Evolutionary conservation across 2,888 invertebrate genomes (phyloP).

Genomic region (Cancer borealis): DNA sequence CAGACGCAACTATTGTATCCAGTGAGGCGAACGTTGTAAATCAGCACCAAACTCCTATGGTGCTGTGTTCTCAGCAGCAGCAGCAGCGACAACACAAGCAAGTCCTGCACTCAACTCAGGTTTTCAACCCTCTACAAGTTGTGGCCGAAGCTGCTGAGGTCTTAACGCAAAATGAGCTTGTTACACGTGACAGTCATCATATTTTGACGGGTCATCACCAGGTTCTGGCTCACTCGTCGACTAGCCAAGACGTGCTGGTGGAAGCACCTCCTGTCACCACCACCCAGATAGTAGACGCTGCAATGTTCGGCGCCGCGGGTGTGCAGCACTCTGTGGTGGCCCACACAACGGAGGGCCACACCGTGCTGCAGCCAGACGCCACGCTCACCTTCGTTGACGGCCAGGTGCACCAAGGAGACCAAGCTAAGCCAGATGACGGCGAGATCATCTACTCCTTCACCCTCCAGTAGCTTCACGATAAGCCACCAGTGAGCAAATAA

Average conservation of each 20-base stretch:
- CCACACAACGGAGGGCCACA: neutral
- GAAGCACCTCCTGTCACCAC: neutral
- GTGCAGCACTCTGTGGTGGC: slow-evolving; percentile 36
- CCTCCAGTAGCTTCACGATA: slow-evolving; percentile 23
- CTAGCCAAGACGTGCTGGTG: slow-evolving; percentile 5
- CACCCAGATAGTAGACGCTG: slow-evolving; percentile 22
- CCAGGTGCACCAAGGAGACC: slow-evolving; percentile 42
- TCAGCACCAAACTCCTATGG: slow-evolving; percentile 47
- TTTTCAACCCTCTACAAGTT: slow-evolving; percentile 64
- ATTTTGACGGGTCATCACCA: slow-evolving; percentile 23
- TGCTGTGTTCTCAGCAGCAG: slow-evolving; percentile 53
- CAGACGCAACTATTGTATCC: slow-evolving; percentile 50
- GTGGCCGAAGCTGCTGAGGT: slow-evolving; percentile 68
- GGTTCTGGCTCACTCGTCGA: neutral
- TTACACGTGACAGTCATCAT: slow-evolving; percentile 47
- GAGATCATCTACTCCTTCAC: slow-evolving; percentile 69
- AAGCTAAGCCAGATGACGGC: slow-evolving; percentile 26
- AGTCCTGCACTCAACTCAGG: slow-evolving; percentile 50
- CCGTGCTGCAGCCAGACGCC: slow-evolving; percentile 34
- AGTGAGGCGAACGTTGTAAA: slow-evolving; percentile 8
- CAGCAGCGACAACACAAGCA: slow-evolving; percentile 56
- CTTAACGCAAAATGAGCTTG: slow-evolving; percentile 61
- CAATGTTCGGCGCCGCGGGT: slow-evolving; percentile 18
- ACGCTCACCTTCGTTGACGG: slow-evolving; percentile 49
- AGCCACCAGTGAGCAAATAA: neutral